Percentiles rank a stretch among this genome's conserved stretches.
These are phyloP conservation scores for Takifugu rubripes DNA, from an alignment of 2,797 vertebrate species.

Conservation along the genomic window DNA sequence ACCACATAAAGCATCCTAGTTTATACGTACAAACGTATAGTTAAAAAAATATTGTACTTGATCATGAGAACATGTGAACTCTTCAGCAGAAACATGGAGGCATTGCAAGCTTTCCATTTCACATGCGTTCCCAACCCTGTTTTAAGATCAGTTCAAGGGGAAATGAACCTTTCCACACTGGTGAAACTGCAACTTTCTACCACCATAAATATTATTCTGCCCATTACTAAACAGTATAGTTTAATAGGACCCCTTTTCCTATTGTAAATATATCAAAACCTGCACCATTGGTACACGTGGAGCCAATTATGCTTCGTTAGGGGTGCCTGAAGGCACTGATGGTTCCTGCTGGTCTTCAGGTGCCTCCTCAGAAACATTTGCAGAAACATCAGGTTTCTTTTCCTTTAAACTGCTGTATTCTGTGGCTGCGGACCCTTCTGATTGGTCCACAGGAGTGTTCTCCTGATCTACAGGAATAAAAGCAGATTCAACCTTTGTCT, in stretches of 20 bases:
- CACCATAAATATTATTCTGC: not conserved
- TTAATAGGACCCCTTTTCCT: constrained; percentile 5
- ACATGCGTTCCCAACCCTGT: constrained; percentile 46
- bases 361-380: constrained; percentile 19
- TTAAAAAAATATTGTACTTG: constrained; percentile 25
- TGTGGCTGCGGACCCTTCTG: not conserved
- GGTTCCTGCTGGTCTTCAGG: constrained; percentile 17
- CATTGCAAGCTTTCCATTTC: constrained; percentile 18
- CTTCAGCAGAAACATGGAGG: constrained; percentile 17
- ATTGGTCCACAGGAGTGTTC: constrained; percentile 7
- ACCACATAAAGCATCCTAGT: constrained; percentile 17
- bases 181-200: constrained; percentile 23
- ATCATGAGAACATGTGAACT: constrained; percentile 19
- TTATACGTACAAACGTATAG: constrained; percentile 12
- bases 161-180: constrained; percentile 16
- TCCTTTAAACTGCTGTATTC: constrained; percentile 22
- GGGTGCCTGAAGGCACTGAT: not conserved
- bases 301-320: constrained; percentile 33
- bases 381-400: constrained; percentile 11
- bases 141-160: constrained; percentile 16
- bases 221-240: constrained; percentile 7
- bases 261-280: constrained; percentile 41
- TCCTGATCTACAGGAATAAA: not conserved
- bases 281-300: not conserved
- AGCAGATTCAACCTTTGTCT: not conserved